phyloP scores from a whole-genome alignment of 2,113 vertebrate species.

The Thermophis baileyi region DNA sequence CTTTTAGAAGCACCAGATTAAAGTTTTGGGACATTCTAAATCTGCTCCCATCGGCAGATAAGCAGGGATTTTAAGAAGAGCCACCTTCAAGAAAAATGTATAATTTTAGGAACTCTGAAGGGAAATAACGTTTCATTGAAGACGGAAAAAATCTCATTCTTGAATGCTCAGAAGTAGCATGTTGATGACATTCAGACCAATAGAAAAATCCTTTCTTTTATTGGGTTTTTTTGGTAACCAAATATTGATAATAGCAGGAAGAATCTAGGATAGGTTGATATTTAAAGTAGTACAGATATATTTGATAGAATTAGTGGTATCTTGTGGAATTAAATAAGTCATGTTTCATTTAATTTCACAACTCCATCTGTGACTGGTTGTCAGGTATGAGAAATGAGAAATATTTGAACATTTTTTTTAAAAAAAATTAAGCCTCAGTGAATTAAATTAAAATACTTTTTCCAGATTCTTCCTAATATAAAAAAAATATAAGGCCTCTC shows the following conservation, averaged over 20 bases:
- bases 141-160: background rate
- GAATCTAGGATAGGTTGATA: background rate
- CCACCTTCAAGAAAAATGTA: background rate
- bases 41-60: background rate
- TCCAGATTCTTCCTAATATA: conserved; percentile 63
- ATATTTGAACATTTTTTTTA: conserved; percentile 73
- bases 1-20: background rate
- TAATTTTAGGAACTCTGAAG: background rate
- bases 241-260: conserved; percentile 15
- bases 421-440: conserved; percentile 52
- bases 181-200: background rate
- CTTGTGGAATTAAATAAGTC: conserved; percentile 62
- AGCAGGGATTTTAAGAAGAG: background rate
- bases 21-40: background rate
- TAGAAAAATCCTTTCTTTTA: background rate
- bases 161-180: background rate
- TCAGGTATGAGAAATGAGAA: conserved; percentile 78
- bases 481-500: conserved; percentile 59
- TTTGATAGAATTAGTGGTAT: conserved; percentile 39
- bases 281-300: conserved; percentile 28
- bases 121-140: background rate
- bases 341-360: conserved; percentile 70
- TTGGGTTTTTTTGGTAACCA: background rate
- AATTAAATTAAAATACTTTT: conserved; percentile 71
- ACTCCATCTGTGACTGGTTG: conserved; percentile 72